Base-by-base conservation (phyloP, 2,113 vertebrate species). In the Macquaria ambigua region DNA sequence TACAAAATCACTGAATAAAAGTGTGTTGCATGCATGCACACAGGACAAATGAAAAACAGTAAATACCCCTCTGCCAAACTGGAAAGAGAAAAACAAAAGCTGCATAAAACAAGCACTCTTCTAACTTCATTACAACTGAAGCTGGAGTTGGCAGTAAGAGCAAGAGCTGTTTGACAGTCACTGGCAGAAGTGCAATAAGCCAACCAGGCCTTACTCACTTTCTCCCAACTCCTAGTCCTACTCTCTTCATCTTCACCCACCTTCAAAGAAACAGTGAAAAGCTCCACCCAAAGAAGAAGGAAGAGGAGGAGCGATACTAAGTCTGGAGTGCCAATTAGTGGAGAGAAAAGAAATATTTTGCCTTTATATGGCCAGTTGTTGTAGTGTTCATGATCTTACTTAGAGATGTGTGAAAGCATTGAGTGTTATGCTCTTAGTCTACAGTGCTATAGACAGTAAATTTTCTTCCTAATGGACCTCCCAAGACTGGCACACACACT, bases 321-420 rank as follows among this genome's bases (percentile, higher is more conserved):
- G 55, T 41, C 71, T 75, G 8, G 10, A 81, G 74, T 72, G 64
- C 39, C 67, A 79, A 84, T 87, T 74, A 82, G 48, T 31, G 43
- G 23, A 70, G 55, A 79, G 48, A 87, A 69, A 16, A 90, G n/a
- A 84, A 64, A 85, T 82, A 69, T 23, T 87, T 87, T 93, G 85
- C 79, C 89, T 89, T 92, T 92, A 86, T 93, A 91, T 82, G 87
- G 90, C 12, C 71, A 55, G 56, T 81, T 82, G 55, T 86, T 86
- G 61, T 75, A 79, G 53, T 28, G 63, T 86, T 70, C 89, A 86
- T 80, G 71, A 89, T 77, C 55, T 80, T 39, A 75, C 73, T 78
- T 23, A 31, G 62, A 77, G 20, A 77, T 58, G 72, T 86, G 50
- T 84, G 43, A 85, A 85, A 81, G n/a, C 21, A 14, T 66, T 21